These are phyloP conservation scores for Autographa gamma DNA, from an alignment of 2,888 invertebrate genomes.

Conservation along the genomic window DNA sequence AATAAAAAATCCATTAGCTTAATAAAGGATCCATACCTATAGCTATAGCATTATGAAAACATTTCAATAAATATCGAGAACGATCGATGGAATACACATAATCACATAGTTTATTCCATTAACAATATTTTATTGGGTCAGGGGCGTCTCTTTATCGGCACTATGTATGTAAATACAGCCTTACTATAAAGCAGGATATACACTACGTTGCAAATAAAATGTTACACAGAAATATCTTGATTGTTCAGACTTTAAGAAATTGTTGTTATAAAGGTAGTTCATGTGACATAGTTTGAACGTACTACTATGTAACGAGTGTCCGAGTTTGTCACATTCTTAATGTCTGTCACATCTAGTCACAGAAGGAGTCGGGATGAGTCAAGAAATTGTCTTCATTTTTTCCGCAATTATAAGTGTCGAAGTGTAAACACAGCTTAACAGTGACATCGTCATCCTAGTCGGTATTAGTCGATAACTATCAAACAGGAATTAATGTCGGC, in stretches of 20 bases:
- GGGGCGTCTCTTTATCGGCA: constrained; percentile 1
- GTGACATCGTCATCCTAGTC: constrained; percentile 2
- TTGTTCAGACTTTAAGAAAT: too few relatives aligned
- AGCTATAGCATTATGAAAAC: neutral
- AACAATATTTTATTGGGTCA: constrained; percentile 6
- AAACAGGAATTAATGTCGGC: constrained; percentile 5
- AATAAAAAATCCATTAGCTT: too few relatives aligned
- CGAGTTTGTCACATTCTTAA: too few relatives aligned
- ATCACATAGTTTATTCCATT: neutral
- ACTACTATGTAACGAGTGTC: too few relatives aligned
- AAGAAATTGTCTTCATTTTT: too few relatives aligned
- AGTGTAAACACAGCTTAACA: neutral
- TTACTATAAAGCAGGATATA: neutral
- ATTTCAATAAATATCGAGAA: neutral
- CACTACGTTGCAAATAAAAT: neutral
- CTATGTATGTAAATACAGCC: neutral
- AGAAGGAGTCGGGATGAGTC: too few relatives aligned
- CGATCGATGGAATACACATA: neutral
- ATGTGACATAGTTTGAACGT: too few relatives aligned
- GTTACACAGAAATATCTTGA: neutral
- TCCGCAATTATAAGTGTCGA: neutral
- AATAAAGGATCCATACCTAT: neutral
- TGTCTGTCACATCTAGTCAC: too few relatives aligned
- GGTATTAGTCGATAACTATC: constrained; percentile 5
- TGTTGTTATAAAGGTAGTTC: too few relatives aligned